phyloP scores from a whole-genome alignment of 2,113 vertebrate genomes.

The Malurus elegans region DNA sequence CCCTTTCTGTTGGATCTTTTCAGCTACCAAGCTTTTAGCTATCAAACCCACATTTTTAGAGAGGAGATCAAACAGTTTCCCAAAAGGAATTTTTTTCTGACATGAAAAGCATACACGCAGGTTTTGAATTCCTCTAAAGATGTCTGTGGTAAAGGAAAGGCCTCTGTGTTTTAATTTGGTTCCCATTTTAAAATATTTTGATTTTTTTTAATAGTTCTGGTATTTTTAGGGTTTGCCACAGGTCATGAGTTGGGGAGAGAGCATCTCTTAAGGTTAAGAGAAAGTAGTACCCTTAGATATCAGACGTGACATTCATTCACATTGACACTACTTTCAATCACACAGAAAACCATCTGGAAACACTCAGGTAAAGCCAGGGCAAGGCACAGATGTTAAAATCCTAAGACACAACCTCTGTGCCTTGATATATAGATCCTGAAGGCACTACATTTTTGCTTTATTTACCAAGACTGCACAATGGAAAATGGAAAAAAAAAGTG shows the following conservation, averaged over 20 bases:
- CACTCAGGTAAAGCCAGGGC: not conserved
- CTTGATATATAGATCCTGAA: not conserved
- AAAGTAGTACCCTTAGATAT: not conserved
- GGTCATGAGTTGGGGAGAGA: not conserved
- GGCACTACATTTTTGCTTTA: not conserved
- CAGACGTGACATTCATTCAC: not conserved
- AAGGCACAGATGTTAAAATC: not conserved
- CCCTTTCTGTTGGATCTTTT: not conserved
- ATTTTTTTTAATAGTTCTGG: not conserved
- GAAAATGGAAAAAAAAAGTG: not conserved
- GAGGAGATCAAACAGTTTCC: conserved; percentile 1
- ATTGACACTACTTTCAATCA: not conserved
- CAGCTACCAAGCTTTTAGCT: not conserved
- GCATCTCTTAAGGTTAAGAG: not conserved
- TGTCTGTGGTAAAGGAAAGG: not conserved
- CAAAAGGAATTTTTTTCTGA: not conserved
- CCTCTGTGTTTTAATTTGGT: not conserved
- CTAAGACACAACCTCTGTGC: not conserved
- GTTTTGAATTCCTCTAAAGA: not conserved
- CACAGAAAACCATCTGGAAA: not conserved
- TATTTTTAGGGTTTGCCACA: not conserved
- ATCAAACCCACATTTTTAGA: not conserved
- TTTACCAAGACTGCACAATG: not conserved
- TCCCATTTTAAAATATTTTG: not conserved
- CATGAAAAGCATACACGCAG: not conserved